Evolutionary conservation across 1,140 invertebrate species (phyloP).

Genomic region (Drosophila malerkotliana): DNA sequence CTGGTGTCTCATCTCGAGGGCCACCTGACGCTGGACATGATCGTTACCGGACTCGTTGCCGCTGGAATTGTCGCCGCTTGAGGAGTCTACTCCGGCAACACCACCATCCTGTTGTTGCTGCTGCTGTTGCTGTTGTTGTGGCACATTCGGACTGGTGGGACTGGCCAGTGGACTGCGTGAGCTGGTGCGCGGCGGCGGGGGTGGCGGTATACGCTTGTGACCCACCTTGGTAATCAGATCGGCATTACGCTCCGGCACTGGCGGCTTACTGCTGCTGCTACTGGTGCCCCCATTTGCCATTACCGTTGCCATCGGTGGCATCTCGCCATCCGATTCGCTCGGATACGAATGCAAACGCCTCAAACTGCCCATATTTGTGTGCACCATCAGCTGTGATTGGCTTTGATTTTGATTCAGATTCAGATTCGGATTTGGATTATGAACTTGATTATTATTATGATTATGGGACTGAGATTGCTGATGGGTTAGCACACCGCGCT

Average conservation of each 20-base stretch:
- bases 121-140: conserved; percentile 67
- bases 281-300: conserved; percentile 31
- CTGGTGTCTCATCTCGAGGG: conserved; percentile 92
- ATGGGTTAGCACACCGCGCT: conserved; percentile 31
- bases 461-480: conserved; percentile 23
- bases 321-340: conserved; percentile 90
- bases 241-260: conserved; percentile 90
- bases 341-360: conserved; percentile 90
- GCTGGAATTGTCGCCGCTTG: conserved; percentile 78
- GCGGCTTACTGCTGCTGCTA: conserved; percentile 86
- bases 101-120: not conserved
- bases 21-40: conserved; percentile 87
- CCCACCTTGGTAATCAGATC: conserved; percentile 88
- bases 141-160: conserved; percentile 88
- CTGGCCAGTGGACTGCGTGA: conserved; percentile 92
- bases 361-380: conserved; percentile 86
- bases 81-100: conserved; percentile 40
- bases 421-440: not conserved
- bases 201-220: conserved; percentile 91
- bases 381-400: conserved; percentile 67
- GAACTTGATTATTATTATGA: not conserved
- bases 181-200: conserved; percentile 92
- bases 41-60: conserved; percentile 90
- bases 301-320: conserved; percentile 84
- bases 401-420: not conserved